Evolutionary conservation across 2,797 vertebrate genomes (phyloP).

Genomic region (Spondyliosoma cantharus): DNA sequence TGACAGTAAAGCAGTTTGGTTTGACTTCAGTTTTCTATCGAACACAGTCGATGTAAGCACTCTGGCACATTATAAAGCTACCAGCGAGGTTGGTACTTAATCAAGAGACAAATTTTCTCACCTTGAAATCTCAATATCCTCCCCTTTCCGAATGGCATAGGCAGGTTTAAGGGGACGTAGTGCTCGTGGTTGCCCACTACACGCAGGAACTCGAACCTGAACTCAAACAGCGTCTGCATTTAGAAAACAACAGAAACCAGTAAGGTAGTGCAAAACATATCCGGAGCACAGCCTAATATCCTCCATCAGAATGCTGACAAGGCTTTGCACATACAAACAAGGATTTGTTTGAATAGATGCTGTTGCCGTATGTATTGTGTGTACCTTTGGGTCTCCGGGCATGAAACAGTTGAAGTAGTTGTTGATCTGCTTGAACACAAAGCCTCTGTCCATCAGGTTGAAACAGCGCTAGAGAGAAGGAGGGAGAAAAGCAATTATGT

Average conservation of each 20-base stretch:
- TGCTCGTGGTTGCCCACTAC: constrained; percentile 98
- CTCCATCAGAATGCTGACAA: neutral
- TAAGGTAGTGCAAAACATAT: neutral
- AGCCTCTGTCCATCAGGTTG: constrained; percentile 98
- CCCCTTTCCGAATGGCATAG: constrained; percentile 97
- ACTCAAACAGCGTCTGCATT: constrained; percentile 95
- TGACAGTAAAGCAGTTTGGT: neutral
- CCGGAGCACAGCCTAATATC: neutral
- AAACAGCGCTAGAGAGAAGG: constrained; percentile 89
- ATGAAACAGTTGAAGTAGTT: constrained; percentile 96
- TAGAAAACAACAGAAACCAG: constrained; percentile 36
- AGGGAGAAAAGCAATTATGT: neutral
- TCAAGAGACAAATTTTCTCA: constrained; percentile 60
- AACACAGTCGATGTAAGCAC: neutral
- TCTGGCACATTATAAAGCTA: neutral
- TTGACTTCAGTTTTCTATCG: neutral
- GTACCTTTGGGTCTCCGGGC: constrained; percentile 97
- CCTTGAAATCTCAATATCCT: constrained; percentile 97
- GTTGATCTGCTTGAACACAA: constrained; percentile 98
- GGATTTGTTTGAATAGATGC: neutral
- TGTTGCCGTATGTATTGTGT: neutral
- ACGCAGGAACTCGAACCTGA: constrained; percentile 98
- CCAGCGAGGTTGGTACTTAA: neutral
- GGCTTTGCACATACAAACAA: neutral
- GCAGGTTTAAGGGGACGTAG: constrained; percentile 96